Conservation (phyloP, 2,113 vertebrate genomes). For the Archocentrus centrarchus region DNA sequence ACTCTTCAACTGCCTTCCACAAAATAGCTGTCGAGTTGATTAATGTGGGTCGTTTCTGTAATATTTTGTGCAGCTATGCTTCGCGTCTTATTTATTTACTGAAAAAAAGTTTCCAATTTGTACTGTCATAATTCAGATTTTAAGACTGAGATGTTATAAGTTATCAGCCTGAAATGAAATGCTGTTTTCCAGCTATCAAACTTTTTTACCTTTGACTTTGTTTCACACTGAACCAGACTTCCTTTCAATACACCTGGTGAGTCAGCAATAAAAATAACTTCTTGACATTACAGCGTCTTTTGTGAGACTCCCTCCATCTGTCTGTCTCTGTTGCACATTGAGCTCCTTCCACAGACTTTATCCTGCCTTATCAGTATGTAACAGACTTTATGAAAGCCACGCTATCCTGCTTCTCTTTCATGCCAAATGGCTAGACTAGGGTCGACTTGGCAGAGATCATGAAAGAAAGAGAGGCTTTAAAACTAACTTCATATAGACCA, state of each 20-base stretch:
- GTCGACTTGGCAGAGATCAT: constrained; percentile 17
- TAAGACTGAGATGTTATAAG: not conserved
- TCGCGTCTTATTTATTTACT: not conserved
- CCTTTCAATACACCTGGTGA: constrained; percentile 31
- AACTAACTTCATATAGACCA: constrained; percentile 13
- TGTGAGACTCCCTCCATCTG: constrained; percentile 31
- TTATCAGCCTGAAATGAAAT: not conserved
- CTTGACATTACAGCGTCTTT: constrained; percentile 26
- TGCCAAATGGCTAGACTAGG: not conserved
- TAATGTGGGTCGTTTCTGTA: not conserved
- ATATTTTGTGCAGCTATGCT: not conserved
- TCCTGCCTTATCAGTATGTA: constrained; percentile 11
- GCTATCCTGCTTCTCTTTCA: not conserved
- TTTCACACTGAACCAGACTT: not conserved
- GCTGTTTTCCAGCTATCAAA: constrained; percentile 14
- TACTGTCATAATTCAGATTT: not conserved
- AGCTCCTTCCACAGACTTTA: constrained; percentile 22
- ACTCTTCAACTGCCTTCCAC: not conserved
- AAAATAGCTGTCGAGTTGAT: not conserved
- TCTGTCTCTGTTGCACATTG: constrained; percentile 19
- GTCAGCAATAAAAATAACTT: constrained; percentile 41
- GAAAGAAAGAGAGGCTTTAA: constrained; percentile 15
- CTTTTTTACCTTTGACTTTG: constrained; percentile 50
- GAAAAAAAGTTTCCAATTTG: not conserved
- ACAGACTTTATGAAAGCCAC: constrained; percentile 32